These are phyloP conservation scores for Allolobophora icterica DNA, from an alignment of 2,888 invertebrate species.

Conservation along the genomic window DNA sequence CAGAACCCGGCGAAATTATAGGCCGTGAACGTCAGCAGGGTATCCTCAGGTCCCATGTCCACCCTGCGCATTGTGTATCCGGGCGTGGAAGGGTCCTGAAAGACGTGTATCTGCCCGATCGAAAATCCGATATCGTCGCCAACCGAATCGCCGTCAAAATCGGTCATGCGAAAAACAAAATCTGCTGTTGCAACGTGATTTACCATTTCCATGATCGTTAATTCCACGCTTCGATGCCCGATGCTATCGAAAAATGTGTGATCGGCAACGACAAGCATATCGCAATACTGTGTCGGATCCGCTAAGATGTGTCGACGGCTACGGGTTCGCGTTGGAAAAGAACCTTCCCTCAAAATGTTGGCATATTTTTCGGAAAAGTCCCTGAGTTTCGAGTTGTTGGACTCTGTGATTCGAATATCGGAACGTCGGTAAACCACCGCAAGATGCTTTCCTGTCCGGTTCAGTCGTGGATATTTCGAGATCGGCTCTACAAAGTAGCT, in stretches of 20 bases:
- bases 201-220: background rate
- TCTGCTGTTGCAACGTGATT: slow-evolving; percentile 2
- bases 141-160: background rate
- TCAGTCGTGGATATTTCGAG: background rate
- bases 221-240: background rate
- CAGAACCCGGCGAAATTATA: background rate
- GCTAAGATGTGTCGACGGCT: slow-evolving; percentile 17
- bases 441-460: background rate
- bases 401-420: background rate
- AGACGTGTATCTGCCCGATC: background rate
- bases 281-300: background rate
- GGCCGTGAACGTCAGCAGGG: background rate
- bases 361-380: background rate
- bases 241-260: background rate
- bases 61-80: background rate
- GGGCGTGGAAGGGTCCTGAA: background rate
- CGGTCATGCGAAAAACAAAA: background rate
- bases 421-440: slow-evolving; percentile 3
- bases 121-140: background rate
- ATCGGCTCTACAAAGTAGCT: slow-evolving; percentile 5
- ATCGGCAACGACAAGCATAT: background rate
- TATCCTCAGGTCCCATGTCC: background rate
- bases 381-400: background rate
- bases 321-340: background rate
- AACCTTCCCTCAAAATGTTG: background rate